These are phyloP conservation scores for Saccopteryx leptura DNA, from an alignment of 2,113 vertebrate species.

Conservation along the genomic window DNA sequence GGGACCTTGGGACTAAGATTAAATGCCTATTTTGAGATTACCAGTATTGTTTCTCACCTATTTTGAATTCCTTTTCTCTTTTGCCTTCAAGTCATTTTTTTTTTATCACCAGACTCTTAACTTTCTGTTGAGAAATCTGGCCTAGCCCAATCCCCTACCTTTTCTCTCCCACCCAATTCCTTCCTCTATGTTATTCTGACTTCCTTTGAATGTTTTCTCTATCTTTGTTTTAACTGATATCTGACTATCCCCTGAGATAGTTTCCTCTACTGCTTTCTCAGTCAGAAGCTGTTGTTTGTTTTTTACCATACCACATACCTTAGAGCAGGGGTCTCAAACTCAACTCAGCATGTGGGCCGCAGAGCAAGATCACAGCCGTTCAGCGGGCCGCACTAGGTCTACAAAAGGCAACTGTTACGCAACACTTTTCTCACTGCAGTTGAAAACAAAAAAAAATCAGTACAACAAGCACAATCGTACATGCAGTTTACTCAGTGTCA, in stretches of 20 bases:
- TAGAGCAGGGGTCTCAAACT: too few relatives aligned
- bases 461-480: too few relatives aligned
- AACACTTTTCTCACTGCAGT: too few relatives aligned
- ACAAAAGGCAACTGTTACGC: too few relatives aligned
- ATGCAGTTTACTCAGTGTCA: too few relatives aligned
- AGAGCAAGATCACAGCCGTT: too few relatives aligned
- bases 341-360: too few relatives aligned
- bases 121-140: slow-evolving; percentile 13
- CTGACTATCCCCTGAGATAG: background rate
- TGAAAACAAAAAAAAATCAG: too few relatives aligned
- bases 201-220: slow-evolving; percentile 27
- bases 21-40: background rate
- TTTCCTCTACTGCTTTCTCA: background rate
- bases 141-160: background rate
- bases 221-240: slow-evolving; percentile 9
- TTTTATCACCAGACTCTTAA: background rate
- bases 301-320: background rate
- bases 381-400: too few relatives aligned
- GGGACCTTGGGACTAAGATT: background rate
- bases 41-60: background rate
- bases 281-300: background rate
- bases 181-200: slow-evolving; percentile 2
- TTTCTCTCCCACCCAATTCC: background rate
- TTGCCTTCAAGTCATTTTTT: slow-evolving; percentile 19
- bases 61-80: slow-evolving; percentile 36